phyloP scores from a whole-genome alignment of 1,140 invertebrate genomes.

The Drosophila jambulina region DNA sequence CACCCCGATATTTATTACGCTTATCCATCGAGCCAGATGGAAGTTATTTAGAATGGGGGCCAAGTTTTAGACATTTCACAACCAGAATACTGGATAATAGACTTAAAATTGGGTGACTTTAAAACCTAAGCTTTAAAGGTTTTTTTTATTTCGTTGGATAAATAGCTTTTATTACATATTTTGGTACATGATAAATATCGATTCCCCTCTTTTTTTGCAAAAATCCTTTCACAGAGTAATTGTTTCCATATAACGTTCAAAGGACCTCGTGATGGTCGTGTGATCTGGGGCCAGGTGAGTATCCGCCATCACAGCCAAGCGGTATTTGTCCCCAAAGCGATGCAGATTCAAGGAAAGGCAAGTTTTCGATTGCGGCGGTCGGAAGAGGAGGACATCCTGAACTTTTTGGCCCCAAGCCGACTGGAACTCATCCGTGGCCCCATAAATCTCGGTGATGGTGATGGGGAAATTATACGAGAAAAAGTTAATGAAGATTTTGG shows the following conservation, averaged over 20 bases:
- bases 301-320: slow-evolving; percentile 91
- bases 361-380: slow-evolving; percentile 92
- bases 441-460: slow-evolving; percentile 89
- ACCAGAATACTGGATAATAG: background rate
- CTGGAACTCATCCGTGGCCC: slow-evolving; percentile 63
- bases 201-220: background rate
- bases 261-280: slow-evolving; percentile 72
- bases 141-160: slow-evolving; percentile 4
- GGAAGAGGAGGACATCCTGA: slow-evolving; percentile 90
- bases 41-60: too few species aligned
- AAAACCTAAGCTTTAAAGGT: background rate
- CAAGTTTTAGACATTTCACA: background rate
- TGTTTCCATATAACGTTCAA: slow-evolving; percentile 80
- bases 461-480: slow-evolving; percentile 90
- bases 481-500: slow-evolving; percentile 89
- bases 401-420: slow-evolving; percentile 90
- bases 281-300: slow-evolving; percentile 88
- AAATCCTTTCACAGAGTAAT: slow-evolving; percentile 48
- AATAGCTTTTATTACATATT: slow-evolving; percentile 29
- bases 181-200: slow-evolving; percentile 11
- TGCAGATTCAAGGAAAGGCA: slow-evolving; percentile 92
- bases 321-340: slow-evolving; percentile 89
- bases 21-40: slow-evolving; percentile 6
- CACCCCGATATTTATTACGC: slow-evolving; percentile 12
- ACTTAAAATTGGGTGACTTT: background rate